These are phyloP conservation scores for Tragelaphus scriptus DNA, from an alignment of 2,113 vertebrate genomes.

Conservation along the genomic window DNA sequence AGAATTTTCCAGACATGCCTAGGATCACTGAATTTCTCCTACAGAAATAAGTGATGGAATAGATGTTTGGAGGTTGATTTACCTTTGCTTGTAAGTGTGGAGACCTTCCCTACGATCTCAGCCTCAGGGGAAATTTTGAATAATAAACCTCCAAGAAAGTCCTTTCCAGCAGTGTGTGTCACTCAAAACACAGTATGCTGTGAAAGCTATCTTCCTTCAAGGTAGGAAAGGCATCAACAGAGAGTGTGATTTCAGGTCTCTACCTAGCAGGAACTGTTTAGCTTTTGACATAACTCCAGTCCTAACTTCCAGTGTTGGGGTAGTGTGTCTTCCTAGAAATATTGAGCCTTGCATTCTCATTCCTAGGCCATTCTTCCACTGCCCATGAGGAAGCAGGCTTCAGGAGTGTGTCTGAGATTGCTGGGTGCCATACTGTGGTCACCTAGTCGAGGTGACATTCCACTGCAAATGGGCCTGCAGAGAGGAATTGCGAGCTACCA, in stretches of 20 bases:
- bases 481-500: background rate
- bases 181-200: background rate
- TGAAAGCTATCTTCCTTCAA: background rate
- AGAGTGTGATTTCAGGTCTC: background rate
- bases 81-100: background rate
- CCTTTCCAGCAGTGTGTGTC: background rate
- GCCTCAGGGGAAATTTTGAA: background rate
- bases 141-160: background rate
- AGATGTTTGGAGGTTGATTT: background rate
- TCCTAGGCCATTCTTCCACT: background rate
- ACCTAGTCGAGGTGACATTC: background rate
- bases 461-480: background rate
- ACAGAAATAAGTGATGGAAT: background rate
- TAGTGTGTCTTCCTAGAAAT: background rate
- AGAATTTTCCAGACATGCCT: background rate
- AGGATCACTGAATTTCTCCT: background rate
- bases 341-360: background rate
- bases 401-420: background rate
- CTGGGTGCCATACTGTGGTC: background rate
- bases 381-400: background rate
- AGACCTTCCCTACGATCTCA: background rate
- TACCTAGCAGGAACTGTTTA: background rate
- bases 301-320: background rate
- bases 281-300: background rate
- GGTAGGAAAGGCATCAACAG: background rate